Percentiles rank a stretch among this genome's conserved stretches.
phyloP scores from a whole-genome alignment of 2,888 invertebrate genomes.

The Coronaproctus castanopsis region DNA sequence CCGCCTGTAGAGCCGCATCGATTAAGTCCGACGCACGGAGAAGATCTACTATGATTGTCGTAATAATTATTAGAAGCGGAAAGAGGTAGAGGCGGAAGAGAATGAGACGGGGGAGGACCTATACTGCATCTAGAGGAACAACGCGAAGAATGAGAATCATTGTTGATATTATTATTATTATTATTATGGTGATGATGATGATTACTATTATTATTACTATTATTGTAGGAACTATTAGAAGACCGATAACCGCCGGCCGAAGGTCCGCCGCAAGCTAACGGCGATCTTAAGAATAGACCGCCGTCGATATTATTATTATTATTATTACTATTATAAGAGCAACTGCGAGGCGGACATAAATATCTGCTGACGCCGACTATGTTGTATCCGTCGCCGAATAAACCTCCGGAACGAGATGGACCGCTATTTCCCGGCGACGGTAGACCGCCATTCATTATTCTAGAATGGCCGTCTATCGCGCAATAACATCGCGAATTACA shows the following conservation, averaged over 20 bases:
- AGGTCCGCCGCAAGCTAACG: constrained; percentile 10
- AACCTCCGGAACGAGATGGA: constrained; percentile 11
- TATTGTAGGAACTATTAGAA: constrained; percentile 6
- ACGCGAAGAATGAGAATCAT: constrained; percentile 13
- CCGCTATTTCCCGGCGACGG: constrained; percentile 10
- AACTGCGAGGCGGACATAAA: constrained; percentile 5
- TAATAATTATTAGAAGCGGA: constrained; percentile 16
- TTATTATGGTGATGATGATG: no score
- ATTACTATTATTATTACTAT: constrained; percentile 12
- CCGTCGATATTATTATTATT: not conserved
- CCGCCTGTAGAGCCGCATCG: constrained; percentile 23
- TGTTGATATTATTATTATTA: constrained; percentile 11
- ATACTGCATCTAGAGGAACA: constrained; percentile 14
- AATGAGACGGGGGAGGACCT: no score
- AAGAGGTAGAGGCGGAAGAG: no score
- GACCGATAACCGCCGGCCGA: constrained; percentile 13
- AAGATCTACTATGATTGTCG: constrained; percentile 15
- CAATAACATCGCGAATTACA: constrained; percentile 13
- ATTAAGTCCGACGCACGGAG: no score
- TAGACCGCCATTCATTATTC: not conserved
- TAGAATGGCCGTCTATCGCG: constrained; percentile 4
- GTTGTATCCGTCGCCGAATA: not conserved
- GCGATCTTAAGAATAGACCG: constrained; percentile 1
- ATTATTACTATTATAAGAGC: constrained; percentile 7
- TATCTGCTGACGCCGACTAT: not conserved